Evolutionary conservation across 2,797 vertebrate species (phyloP), one percentile per base, ranked within the genome.

Genomic region (Neomorphus geoffroyi): DNA sequence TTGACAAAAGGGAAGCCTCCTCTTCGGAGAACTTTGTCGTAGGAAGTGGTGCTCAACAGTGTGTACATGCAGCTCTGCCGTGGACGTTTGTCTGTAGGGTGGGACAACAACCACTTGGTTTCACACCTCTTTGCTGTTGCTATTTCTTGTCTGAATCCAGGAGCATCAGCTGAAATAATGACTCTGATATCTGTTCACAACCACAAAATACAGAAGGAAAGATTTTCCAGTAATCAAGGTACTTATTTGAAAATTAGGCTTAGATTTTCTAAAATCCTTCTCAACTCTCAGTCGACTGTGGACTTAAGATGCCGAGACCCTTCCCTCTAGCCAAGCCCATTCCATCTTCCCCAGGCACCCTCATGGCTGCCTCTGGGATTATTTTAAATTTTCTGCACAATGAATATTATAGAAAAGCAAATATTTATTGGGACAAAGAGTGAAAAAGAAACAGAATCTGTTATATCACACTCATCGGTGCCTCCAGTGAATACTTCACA

Each of bases 11-110:
- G n/a, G 18, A 65, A 77, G 32, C 19, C 22, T 69, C 21, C 33
- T 32, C 50, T 78, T 56, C 3, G 14, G 61, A 77, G 22, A 54
- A 30, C 22, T 33, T 28, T 7, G 37, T 15, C 32, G 1, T 6
- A 24, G 4, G 39, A 32, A 66, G 26, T 9, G 62, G 14, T 67
- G 65, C 10, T 72, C 11, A 12, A 41, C 1, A 3, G 7, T 2
- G 18, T 3, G 50, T 37, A 13, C 0, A 0, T 43, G 30, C 62
- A 8, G 33, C 32, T 72, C 15, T 72, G 64, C 14, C 1, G 4
- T 5, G 18, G 41, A 39, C n/a, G 33, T 61, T 53, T 69, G 48
- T 28, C 32, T 17, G 1, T 2, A 24, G 50, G 64, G 17, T 70
- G 27, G 51, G 64, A 35, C 5, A 19, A 17, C 13, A n/a, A 26